Base-by-base conservation (phyloP, 1,140 invertebrate species). In the Scaptomyza pallida region DNA sequence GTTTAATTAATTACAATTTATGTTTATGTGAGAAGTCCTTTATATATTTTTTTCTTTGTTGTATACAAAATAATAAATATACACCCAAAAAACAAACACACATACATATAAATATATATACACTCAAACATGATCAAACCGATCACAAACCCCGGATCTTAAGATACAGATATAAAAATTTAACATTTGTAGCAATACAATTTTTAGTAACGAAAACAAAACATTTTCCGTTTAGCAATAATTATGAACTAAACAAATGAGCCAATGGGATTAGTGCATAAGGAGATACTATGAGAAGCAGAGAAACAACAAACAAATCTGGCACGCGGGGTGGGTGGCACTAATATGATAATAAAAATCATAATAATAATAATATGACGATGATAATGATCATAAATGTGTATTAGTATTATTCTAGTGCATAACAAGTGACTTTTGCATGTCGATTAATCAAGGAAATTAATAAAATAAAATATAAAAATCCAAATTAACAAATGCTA, bases 1-100 rank as follows among this genome's bases (percentile, higher is more conserved):
- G 68, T 85, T 85, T 80, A 80, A 85, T 85, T 85, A 85, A 76
- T 86, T 73, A 75, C 75, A 63, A 76, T 50, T 68, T 79, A 69
- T 64, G 62, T 79, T 83, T 60, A 71, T 61, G 64, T 74, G 78
- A 64, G 59, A 60, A 76, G 62, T 72, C 57, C 41, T 67, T n/a
- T n/a, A n/a, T n/a, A n/a, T n/a, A n/a, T n/a, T n/a, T n/a, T 26
- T 47, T 43, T 63, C 72, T 74, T 63, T 72, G 62, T 73, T 51
- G 54, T 62, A 62, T 59, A 52, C 75, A 50, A 35, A 55, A 23
- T 40, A 19, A 54, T 47, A 71, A 48, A 60, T 23, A 51, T 50
- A 61, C 17, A 62, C 43, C 55, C 17, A 68, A 57, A 9, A 57
- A 21, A 21, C 2, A 21, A 21, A 21, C 17, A 60, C 17, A 68